A percentile compares a stretch with the other conserved stretches of the same genome.
phyloP scores from a whole-genome alignment of 2,797 vertebrate species.

The Sandelia bainsii region DNA sequence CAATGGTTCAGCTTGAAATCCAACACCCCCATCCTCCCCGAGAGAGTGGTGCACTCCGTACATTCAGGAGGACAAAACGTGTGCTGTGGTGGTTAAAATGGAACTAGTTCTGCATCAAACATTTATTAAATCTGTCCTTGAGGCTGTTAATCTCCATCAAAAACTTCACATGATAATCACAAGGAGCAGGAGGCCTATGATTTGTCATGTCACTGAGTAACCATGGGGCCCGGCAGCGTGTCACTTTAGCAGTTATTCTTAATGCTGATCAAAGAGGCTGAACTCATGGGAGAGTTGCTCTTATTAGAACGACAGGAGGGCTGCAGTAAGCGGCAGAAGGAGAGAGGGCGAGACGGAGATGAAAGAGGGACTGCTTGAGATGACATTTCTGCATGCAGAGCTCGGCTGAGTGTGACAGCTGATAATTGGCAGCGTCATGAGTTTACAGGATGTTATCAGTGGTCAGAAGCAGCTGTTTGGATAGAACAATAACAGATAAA shows the following conservation, averaged over 20 bases:
- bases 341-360: slow-evolving; percentile 7
- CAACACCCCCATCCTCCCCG: slow-evolving; percentile 64
- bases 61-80: slow-evolving; percentile 45
- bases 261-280: slow-evolving; percentile 63
- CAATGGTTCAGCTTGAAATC: slow-evolving; percentile 70
- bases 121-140: slow-evolving; percentile 47
- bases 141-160: slow-evolving; percentile 51
- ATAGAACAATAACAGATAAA: not conserved
- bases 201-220: slow-evolving; percentile 54
- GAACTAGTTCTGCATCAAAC: slow-evolving; percentile 55
- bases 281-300: slow-evolving; percentile 35
- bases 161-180: slow-evolving; percentile 60
- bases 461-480: slow-evolving; percentile 18
- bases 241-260: slow-evolving; percentile 44
- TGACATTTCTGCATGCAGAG: slow-evolving; percentile 32
- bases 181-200: slow-evolving; percentile 25
- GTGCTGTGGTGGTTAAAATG: slow-evolving; percentile 36
- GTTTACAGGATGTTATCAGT: slow-evolving; percentile 3
- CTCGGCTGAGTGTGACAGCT: slow-evolving; percentile 61
- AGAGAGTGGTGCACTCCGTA: slow-evolving; percentile 56
- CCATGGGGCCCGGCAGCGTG: slow-evolving; percentile 39
- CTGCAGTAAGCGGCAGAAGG: slow-evolving; percentile 12
- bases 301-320: slow-evolving; percentile 8
- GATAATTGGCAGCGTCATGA: slow-evolving; percentile 41
- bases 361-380: slow-evolving; percentile 34